phyloP scores from a whole-genome alignment of 2,113 vertebrate genomes.

The Chelonoidis abingdonii region DNA sequence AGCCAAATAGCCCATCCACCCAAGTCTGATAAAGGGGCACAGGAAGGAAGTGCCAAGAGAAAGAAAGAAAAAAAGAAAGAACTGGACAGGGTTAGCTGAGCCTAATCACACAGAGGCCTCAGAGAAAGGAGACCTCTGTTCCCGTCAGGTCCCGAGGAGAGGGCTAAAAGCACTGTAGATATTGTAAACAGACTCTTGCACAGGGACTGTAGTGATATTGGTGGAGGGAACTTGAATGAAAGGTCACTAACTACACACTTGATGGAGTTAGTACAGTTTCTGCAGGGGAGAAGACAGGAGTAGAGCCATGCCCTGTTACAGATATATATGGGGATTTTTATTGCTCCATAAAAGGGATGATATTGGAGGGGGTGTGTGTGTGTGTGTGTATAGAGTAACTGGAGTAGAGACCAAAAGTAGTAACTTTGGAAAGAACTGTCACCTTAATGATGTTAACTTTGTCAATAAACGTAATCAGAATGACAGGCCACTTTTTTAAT shows the following conservation, averaged over 20 bases:
- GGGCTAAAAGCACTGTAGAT: background rate
- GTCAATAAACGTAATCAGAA: background rate
- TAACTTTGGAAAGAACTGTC: background rate
- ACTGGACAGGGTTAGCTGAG: background rate
- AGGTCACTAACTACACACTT: background rate
- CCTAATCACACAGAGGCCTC: background rate
- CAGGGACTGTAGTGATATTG: background rate
- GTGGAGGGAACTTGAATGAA: background rate
- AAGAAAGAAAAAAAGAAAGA: background rate
- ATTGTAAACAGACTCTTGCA: background rate
- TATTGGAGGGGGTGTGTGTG: background rate
- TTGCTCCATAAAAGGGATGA: background rate
- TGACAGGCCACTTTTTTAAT: background rate
- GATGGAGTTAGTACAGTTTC: background rate
- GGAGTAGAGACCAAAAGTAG: fast-evolving
- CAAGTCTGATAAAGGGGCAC: background rate
- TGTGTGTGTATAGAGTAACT: too few relatives aligned
- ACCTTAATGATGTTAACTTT: background rate
- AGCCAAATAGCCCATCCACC: background rate
- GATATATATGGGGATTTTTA: background rate
- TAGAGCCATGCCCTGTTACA: background rate
- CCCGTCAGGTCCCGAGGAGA: background rate
- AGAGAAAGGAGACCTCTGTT: too few relatives aligned
- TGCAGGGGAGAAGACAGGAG: background rate
- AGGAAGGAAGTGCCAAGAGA: background rate